Evolutionary conservation across 35 echinoderm and acorn worm species (phyloP), one percentile per base, ranked within the genome.

Genomic region (Stichopus chloronotus): DNA sequence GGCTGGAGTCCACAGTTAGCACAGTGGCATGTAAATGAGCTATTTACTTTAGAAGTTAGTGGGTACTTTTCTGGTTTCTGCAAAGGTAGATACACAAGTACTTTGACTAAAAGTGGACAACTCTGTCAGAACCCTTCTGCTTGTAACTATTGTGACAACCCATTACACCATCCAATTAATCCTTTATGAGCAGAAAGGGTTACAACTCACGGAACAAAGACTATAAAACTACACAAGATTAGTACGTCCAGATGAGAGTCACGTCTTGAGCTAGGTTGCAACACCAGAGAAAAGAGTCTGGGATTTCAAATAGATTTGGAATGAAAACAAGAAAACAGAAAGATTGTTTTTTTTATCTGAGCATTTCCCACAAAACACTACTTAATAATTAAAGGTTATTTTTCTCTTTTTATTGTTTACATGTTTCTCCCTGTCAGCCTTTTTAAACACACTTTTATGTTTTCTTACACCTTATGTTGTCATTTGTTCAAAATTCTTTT

Each of bases 131-230:
- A 83, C 43, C 25, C 80, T 55, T 56, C 53, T 65, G 61, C 61
- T 19, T 65, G 30, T 43, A 43, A 43, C 61, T 65, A 65, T 65
- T 83, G 10, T 83, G 14, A 10, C 25, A 83, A 19, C 55, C 52
- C 30, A 43, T 43, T 43, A 43, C 30, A 3, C 30, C 43, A 83
- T 83, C 55, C 55, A 83, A 83, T 83, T 52, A 83, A 56, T 8
- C 25, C 19, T 83, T 83, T 83, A 83, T 83, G 80, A 83, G 80
- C 16, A 17, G 5, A 56, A 83, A 52, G 55, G 17, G 80, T 83
- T 83, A 14, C 17, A 8, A 17, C 80, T 43, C 80, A 83, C 80
- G 80, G 55, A 9, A 17, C 52, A 8, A 83, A 17, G 55, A 83
- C 43, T 52, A 83, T 53, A 83, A 55, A n/a, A 7, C 55, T 55